Conservation (phyloP, 2,888 invertebrate genomes). For the Frankliniella fusca region DNA sequence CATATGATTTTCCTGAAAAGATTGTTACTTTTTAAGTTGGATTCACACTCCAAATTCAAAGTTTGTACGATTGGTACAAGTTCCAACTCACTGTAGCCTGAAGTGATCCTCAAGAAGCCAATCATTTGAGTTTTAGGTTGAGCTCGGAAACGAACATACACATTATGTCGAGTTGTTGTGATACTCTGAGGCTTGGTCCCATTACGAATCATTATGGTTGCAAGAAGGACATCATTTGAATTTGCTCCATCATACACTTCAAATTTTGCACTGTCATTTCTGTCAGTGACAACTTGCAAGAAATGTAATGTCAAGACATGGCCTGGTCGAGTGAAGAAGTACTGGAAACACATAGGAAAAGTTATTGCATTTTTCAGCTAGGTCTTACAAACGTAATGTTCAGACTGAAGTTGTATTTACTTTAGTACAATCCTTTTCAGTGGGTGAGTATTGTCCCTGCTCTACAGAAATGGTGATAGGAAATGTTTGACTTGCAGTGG, state of each 20-base stretch:
- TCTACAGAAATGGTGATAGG: constrained; percentile 78
- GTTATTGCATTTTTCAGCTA: neutral
- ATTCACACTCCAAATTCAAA: neutral
- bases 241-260: constrained; percentile 69
- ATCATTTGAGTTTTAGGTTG: constrained; percentile 67
- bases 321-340: constrained; percentile 70
- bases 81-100: constrained; percentile 59
- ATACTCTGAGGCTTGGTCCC: constrained; percentile 84
- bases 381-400: neutral
- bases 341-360: constrained; percentile 45
- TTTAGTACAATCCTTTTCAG: constrained; percentile 69
- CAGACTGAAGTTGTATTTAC: constrained; percentile 42
- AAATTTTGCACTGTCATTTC: constrained; percentile 68
- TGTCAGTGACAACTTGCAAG: constrained; percentile 71
- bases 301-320: constrained; percentile 83
- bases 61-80: too few relatives aligned
- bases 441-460: constrained; percentile 68
- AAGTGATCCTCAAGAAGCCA: constrained; percentile 72
- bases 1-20: constrained; percentile 63
- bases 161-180: constrained; percentile 72
- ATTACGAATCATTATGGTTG: constrained; percentile 71
- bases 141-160: constrained; percentile 75
- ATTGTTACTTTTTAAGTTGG: neutral
- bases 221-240: constrained; percentile 63
- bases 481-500: constrained; percentile 78